These are phyloP conservation scores for Cataglyphis hispanica DNA, from an alignment of 1,140 invertebrate genomes.

Conservation along the genomic window DNA sequence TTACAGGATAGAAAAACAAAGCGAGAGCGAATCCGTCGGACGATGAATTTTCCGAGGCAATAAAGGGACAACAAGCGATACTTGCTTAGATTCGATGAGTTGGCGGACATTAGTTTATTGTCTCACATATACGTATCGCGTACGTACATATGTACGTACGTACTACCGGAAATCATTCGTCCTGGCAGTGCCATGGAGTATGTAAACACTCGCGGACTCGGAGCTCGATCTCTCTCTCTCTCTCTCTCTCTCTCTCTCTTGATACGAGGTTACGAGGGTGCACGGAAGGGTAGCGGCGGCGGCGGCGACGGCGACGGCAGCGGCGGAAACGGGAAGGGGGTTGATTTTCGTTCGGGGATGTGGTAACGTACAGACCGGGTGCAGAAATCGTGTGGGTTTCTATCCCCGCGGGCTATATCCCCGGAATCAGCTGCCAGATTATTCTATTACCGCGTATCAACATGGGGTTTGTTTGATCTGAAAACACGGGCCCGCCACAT, in stretches of 20 bases:
- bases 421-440: conserved; percentile 87
- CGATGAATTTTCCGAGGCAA: background rate
- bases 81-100: conserved; percentile 44
- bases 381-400: conserved; percentile 83
- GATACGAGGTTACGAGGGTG: conserved; percentile 73
- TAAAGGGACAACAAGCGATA: background rate
- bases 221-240: conserved; percentile 15
- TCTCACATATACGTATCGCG: conserved; percentile 51
- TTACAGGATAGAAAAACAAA: background rate
- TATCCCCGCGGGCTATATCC: conserved; percentile 86
- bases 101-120: conserved; percentile 60
- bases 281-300: conserved; percentile 54
- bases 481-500: conserved; percentile 86
- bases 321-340: conserved; percentile 73
- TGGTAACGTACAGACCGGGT: conserved; percentile 75
- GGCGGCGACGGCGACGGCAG: conserved; percentile 55
- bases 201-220: conserved; percentile 70
- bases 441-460: conserved; percentile 88
- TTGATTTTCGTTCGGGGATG: conserved; percentile 82
- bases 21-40: background rate
- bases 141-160: conserved; percentile 32
- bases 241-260: background rate
- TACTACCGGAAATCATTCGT: conserved; percentile 72
- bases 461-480: conserved; percentile 86
- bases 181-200: conserved; percentile 69